Base-by-base conservation (phyloP, 2,888 invertebrate genomes). In the Neoscelio sp. region DNA sequence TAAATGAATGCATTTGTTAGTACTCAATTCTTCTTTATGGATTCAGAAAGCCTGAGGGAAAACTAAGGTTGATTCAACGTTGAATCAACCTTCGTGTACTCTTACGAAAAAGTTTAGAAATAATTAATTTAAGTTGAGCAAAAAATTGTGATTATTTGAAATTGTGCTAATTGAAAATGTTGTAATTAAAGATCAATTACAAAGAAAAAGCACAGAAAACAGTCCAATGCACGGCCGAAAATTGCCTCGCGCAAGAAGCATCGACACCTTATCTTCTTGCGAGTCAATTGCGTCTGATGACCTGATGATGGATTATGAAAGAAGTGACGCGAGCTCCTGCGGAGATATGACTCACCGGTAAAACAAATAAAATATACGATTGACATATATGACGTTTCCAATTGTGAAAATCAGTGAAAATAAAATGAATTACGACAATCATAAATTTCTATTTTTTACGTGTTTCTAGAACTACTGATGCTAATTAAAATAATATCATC, bases 251-350 rank as follows among this genome's bases (percentile, higher is more conserved):
- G 94, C 95, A 3, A 93, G 94, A 2, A 96, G 96, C 0, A 90
- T 96, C 78, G 96, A 96, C 87, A 96, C 97, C 0, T 90, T 97
- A 68, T 96, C 96, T n/a, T 94, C 95, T 1, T 95, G 95, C 85
- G 95, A 95, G 82, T 96, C 96, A 82, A 94, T 97, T 71, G 95
- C 95, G 35, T 96, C 96, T 2, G 97, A 97, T 86, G 97, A 97
- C 90, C 92, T 96, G 76, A 97, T 97, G 94, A 94, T 96, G 93
- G 96, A 97, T 91, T 96, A 95, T 86, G 96, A 96, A 82, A 92
- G 93, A 76, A 93, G 93, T 81, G 93, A 92, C 76, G 93, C 93
- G 71, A 92, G 93, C 86, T 93, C 93, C 75, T 93, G 93, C 80
- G 91, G 91, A 58, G 90, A 90, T 78, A 92, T 92, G 77, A 93